A percentile compares a stretch with the other conserved stretches of the same genome.
These are phyloP conservation scores for Rhea pennata DNA, from an alignment of 2,113 vertebrate genomes.

Conservation along the genomic window DNA sequence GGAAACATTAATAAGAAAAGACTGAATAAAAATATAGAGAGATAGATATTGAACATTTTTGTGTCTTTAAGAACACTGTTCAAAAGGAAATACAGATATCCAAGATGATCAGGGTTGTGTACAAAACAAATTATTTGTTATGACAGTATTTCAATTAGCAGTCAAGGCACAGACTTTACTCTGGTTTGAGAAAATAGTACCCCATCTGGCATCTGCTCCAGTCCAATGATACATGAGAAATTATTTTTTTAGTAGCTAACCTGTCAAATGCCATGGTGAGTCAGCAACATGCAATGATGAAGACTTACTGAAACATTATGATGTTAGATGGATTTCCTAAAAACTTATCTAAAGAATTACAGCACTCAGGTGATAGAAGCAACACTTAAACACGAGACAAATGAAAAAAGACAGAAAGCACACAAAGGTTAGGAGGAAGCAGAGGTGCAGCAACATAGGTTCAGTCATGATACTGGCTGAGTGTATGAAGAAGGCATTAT, in stretches of 20 bases:
- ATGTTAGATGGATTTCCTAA: background rate
- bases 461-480: background rate
- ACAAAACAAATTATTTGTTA: background rate
- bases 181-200: background rate
- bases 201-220: background rate
- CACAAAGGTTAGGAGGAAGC: background rate
- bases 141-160: background rate
- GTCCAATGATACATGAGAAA: background rate
- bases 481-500: background rate
- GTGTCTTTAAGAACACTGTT: background rate
- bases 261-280: background rate
- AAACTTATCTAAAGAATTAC: background rate
- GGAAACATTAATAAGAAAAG: background rate
- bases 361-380: background rate
- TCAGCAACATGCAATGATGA: background rate
- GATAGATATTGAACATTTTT: rapidly evolving
- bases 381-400: rapidly evolving
- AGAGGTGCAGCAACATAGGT: background rate
- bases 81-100: background rate
- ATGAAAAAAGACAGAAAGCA: background rate
- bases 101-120: background rate
- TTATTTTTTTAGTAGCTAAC: background rate
- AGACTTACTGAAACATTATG: background rate
- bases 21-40: background rate
- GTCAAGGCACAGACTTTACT: background rate